Evolutionary conservation across 1,140 invertebrate genomes (phyloP), one percentile per base, ranked within the genome.

Genomic region (Drosophila bocqueti): DNA sequence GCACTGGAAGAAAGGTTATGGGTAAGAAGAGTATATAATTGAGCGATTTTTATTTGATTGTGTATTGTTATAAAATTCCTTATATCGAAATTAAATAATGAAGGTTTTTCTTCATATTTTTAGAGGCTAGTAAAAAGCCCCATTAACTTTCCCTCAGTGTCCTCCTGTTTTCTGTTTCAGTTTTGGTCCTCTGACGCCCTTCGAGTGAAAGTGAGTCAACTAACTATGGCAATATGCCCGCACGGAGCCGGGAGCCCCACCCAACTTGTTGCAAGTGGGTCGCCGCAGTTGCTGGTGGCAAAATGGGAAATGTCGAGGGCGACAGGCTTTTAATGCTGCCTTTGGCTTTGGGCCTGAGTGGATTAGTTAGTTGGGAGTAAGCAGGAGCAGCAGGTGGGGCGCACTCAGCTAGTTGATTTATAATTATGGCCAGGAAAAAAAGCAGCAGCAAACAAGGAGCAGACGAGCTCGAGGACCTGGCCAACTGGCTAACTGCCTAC

Each of bases 241-340:
- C 21, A 24, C 52, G 34, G 50, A 36, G 18, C 42, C 31, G 29
- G 11, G 15, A 26, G n/a, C 38, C 54, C 60, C 72, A 38, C 38
- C 57, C 58, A 50, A 87, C 83, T 87, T 87, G 84, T 87, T 87
- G 84, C 84, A 87, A 87, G 76, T 89, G 83, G 83, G 83, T 89
- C 84, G 63, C 81, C 52, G 49, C 49, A 24, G 24, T n/a, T 1
- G 42, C 21, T 47, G 60, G 43, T 67, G 49, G 43, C 45, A 67
- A 59, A 46, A 52, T 18, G 49, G 46, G 3, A 21, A 38, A 43
- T 63, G 64, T 45, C 61, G 62, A 40, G 64, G 64, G 63, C 18
- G 64, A 42, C 58, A 59, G 59, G 67, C 72, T 72, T 76, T 81
- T 84, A 78, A 78, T 81, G 84, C 71, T 83, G 77, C 71, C 82